phyloP scores from a whole-genome alignment of 1,140 invertebrate genomes.

The Zaprionus vittiger region DNA sequence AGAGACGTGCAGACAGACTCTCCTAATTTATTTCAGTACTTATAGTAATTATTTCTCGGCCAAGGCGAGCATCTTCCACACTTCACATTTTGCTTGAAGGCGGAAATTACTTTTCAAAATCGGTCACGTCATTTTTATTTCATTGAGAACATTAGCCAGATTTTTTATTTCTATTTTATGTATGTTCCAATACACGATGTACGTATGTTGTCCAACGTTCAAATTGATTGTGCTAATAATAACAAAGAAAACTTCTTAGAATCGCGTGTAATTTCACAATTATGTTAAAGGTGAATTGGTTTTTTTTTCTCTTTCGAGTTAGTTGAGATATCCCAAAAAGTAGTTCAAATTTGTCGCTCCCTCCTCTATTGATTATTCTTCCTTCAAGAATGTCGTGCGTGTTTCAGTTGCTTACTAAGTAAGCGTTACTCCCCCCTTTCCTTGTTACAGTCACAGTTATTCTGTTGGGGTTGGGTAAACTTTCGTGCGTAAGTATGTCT shows the following conservation, averaged over 20 bases:
- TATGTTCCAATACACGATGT: constrained; percentile 19
- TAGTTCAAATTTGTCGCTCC: constrained; percentile 63
- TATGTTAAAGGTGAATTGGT: constrained; percentile 28
- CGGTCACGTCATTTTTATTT: constrained; percentile 75
- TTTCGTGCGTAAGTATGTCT: constrained; percentile 3
- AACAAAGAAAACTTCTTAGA: constrained; percentile 20
- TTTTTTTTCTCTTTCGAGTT: neutral
- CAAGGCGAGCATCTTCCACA: constrained; percentile 57
- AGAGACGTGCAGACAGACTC: constrained; percentile 15
- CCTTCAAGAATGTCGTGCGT: constrained; percentile 53
- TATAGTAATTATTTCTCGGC: constrained; percentile 44
- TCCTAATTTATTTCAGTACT: constrained; percentile 69
- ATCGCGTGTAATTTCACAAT: constrained; percentile 49
- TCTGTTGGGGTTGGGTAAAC: constrained; percentile 18
- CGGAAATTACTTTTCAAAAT: constrained; percentile 73
- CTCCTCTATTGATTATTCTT: constrained; percentile 64
- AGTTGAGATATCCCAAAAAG: constrained; percentile 40
- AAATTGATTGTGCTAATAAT: constrained; percentile 25
- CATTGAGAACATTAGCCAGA: constrained; percentile 75
- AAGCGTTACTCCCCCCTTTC: neutral
- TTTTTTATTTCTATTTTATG: constrained; percentile 47
- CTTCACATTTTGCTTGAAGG: constrained; percentile 48
- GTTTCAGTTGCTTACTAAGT: constrained; percentile 41
- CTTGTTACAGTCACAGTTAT: constrained; percentile 29
- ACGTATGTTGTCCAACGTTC: constrained; percentile 3